Conservation (phyloP, 2,113 vertebrate species). For the Xenopus laevis region DNA sequence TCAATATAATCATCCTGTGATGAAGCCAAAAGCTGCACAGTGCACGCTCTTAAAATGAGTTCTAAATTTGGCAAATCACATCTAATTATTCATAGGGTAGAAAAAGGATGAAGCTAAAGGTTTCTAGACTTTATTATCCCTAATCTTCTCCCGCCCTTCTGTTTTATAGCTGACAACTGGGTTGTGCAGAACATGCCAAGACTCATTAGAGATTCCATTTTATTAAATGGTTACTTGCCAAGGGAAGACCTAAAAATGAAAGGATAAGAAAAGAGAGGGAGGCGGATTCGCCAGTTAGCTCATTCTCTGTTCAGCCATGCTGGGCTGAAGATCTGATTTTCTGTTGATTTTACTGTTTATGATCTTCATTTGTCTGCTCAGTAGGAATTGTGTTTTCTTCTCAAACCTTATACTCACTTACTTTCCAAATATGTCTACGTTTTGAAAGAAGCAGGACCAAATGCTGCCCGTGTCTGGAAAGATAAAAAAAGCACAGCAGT, state of each 20-base stretch:
- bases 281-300: slow-evolving; percentile 38
- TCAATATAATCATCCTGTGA: slow-evolving; percentile 41
- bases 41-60: slow-evolving; percentile 16
- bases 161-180: slow-evolving; percentile 45
- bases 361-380: slow-evolving; percentile 15
- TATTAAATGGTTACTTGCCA: slow-evolving; percentile 43
- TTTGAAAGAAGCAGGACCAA: slow-evolving; percentile 82
- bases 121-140: slow-evolving; percentile 40
- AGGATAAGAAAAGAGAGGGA: slow-evolving; percentile 7
- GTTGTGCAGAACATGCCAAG: slow-evolving; percentile 37
- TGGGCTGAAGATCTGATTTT: slow-evolving; percentile 30
- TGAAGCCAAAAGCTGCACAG: slow-evolving; percentile 38
- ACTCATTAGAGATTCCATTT: slow-evolving; percentile 42
- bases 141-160: slow-evolving; percentile 42
- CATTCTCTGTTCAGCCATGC: slow-evolving; percentile 25
- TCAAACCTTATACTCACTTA: slow-evolving; percentile 56
- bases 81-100: slow-evolving; percentile 39
- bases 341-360: slow-evolving; percentile 20
- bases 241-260: slow-evolving; percentile 6
- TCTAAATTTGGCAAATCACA: slow-evolving; percentile 44
- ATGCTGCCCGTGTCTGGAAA: slow-evolving; percentile 84
- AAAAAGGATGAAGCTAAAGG: slow-evolving; percentile 34
- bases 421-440: slow-evolving; percentile 76
- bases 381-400: slow-evolving; percentile 27
- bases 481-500: slow-evolving; percentile 48